These are phyloP conservation scores for Ophiothrix spiculata DNA, from an alignment of 35 echinoderm and acorn worm genomes.

Conservation along the genomic window DNA sequence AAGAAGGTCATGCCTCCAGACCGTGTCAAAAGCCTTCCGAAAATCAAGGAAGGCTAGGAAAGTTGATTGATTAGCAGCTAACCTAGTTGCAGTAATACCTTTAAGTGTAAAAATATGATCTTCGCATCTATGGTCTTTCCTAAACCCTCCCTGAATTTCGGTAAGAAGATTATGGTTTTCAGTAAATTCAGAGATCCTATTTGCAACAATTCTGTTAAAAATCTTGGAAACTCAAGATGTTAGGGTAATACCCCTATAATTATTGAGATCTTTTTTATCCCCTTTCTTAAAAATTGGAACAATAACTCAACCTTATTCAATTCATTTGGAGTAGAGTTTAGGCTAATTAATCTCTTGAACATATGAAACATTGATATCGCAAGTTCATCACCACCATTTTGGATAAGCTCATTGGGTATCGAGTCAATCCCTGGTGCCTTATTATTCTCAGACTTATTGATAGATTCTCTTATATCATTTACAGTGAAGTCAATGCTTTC, in stretches of 20 bases:
- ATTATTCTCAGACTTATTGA: too few species aligned
- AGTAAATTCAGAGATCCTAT: neutral
- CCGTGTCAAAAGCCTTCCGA: neutral
- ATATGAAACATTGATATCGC: neutral
- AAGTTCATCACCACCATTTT: neutral
- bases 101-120: neutral
- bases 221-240: neutral
- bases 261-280: neutral
- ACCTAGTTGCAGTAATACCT: neutral
- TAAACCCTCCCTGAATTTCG: neutral
- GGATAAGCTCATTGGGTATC: neutral
- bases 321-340: neutral
- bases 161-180: neutral
- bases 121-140: neutral
- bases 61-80: neutral
- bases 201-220: neutral
- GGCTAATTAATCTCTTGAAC: neutral
- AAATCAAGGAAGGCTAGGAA: neutral
- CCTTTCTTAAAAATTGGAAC: neutral
- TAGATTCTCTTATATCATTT: neutral
- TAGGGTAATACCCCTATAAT: neutral
- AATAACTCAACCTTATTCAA: too few species aligned
- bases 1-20: neutral
- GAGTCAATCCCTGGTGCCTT: neutral
- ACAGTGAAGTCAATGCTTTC: neutral